Conservation (phyloP, 2,888 invertebrate species). For the Cylindroiulus punctatus region DNA sequence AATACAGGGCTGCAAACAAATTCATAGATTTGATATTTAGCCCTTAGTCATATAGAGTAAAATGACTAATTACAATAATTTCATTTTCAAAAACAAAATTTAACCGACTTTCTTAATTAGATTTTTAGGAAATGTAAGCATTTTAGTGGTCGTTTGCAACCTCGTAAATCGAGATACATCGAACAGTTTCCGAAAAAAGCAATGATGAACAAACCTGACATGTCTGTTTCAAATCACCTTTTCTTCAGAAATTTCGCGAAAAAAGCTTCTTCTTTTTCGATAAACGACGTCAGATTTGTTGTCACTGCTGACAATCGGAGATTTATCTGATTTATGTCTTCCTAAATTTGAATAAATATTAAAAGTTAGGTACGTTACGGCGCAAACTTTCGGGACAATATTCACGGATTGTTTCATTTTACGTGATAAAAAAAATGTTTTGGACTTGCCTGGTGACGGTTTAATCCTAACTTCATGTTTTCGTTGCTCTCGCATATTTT, state of each 20-base stretch:
- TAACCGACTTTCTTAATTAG: no score
- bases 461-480: neutral
- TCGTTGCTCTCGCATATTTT: neutral
- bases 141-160: no score
- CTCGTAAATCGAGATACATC: no score
- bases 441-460: neutral
- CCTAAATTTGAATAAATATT: neutral
- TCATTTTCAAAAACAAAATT: no score
- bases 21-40: no score
- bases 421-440: neutral
- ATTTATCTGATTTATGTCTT: neutral
- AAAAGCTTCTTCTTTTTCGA: conserved; percentile 17
- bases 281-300: neutral
- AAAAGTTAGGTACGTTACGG: neutral
- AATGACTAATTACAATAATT: no score
- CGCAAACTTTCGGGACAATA: neutral
- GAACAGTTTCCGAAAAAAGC: no score
- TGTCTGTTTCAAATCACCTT: neutral
- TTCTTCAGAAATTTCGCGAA: neutral
- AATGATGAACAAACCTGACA: no score
- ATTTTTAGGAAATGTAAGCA: no score
- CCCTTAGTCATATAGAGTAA: no score
- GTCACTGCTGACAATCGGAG: neutral
- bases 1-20: no score
- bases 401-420: neutral